Evolutionary conservation across 1,140 invertebrate species (phyloP).

Genomic region (Drosophila nasuta): DNA sequence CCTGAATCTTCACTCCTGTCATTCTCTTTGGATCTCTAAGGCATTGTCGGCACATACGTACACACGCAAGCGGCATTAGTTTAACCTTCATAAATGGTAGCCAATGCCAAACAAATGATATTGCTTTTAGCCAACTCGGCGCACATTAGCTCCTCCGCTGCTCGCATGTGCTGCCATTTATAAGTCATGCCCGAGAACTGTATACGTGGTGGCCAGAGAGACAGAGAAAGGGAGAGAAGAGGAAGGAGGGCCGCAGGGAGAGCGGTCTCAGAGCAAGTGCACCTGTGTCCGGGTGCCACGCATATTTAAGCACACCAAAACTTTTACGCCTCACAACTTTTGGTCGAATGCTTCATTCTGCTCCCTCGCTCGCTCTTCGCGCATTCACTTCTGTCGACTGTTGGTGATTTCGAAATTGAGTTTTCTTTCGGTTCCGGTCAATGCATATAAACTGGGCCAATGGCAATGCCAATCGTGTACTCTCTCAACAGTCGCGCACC

Average conservation of each 20-base stretch:
- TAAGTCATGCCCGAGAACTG: constrained; percentile 40
- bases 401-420: constrained; percentile 45
- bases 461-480: constrained; percentile 31
- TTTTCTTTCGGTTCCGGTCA: constrained; percentile 52
- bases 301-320: constrained; percentile 67
- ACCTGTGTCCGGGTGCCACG: constrained; percentile 67
- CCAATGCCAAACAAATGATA: constrained; percentile 40
- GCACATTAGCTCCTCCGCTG: constrained; percentile 29
- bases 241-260: constrained; percentile 10
- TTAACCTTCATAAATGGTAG: constrained; percentile 41
- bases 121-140: constrained; percentile 36
- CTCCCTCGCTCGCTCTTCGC: not conserved
- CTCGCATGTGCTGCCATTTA: constrained; percentile 44
- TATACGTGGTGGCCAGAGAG: not conserved
- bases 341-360: not conserved
- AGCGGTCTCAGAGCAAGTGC: constrained; percentile 44
- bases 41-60: not conserved
- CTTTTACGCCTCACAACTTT: constrained; percentile 56
- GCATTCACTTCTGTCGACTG: constrained; percentile 13
- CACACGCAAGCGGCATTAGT: constrained; percentile 5
- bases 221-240: not conserved
- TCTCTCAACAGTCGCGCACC: constrained; percentile 7
- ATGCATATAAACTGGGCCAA: constrained; percentile 43
- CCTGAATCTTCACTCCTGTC: not conserved
- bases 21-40: not conserved